Evolutionary conservation across 92 coral and sea anemone species (phyloP).

Genomic region (Phenganax stokvisi): DNA sequence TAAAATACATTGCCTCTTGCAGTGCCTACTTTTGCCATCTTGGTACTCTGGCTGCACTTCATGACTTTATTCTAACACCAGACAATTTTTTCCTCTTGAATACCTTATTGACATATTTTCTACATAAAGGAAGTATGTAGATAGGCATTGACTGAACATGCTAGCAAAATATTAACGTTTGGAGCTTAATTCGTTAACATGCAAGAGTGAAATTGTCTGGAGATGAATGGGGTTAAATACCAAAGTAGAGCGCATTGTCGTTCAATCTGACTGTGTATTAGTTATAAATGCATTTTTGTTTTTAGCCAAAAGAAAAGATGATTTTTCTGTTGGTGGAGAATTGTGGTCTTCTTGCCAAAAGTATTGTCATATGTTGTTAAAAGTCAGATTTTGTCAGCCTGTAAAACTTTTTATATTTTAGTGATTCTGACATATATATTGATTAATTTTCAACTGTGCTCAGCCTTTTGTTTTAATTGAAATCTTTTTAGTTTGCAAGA

Average conservation of each 20-base stretch:
- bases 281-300: not conserved
- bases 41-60: too few relatives aligned
- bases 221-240: too few relatives aligned
- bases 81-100: too few relatives aligned
- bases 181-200: not conserved
- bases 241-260: not conserved
- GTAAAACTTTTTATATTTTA: not conserved
- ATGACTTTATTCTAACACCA: too few relatives aligned
- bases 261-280: not conserved
- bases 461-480: not conserved
- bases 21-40: not conserved
- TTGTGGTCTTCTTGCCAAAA: slow-evolving; percentile 97
- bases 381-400: not conserved
- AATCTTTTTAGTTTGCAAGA: slow-evolving; percentile 66
- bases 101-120: too few relatives aligned
- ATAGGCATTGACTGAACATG: too few relatives aligned
- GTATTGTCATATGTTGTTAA: slow-evolving; percentile 31
- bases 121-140: too few relatives aligned
- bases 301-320: slow-evolving; percentile 54
- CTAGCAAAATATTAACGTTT: not conserved
- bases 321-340: slow-evolving; percentile 88
- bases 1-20: not conserved
- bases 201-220: not conserved
- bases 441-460: not conserved
- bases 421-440: not conserved